Conservation (phyloP, 2,888 invertebrate genomes). For the Lymantria monacha region DNA sequence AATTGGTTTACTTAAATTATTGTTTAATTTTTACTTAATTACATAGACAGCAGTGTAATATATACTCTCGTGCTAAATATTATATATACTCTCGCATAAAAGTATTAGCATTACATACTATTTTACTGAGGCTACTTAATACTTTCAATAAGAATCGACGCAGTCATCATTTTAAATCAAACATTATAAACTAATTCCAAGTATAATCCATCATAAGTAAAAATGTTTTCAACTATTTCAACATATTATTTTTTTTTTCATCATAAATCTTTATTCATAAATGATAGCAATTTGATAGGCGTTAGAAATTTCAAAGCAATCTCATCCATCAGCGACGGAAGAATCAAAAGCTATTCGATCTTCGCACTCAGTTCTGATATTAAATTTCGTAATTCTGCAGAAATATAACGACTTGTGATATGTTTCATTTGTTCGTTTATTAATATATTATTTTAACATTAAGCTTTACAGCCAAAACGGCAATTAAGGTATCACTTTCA, state of each 20-base stretch:
- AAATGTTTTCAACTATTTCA: background rate
- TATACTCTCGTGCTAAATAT: no score
- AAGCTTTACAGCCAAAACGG: background rate
- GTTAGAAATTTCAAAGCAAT: conserved; percentile 11
- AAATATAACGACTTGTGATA: background rate
- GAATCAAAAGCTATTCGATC: conserved; percentile 13
- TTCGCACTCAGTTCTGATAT: background rate
- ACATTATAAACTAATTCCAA: background rate
- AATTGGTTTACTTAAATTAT: no score
- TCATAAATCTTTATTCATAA: conserved; percentile 4
- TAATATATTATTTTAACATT: background rate
- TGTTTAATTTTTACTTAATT: no score
- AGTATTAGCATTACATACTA: no score
- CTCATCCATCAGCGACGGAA: conserved; percentile 9
- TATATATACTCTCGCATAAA: no score
- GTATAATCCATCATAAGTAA: background rate
- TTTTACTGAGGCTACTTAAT: no score
- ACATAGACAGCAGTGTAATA: no score
- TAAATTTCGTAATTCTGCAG: conserved; percentile 3
- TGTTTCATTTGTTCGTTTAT: no score
- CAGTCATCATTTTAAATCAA: no score
- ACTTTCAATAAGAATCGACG: no score
- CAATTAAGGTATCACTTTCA: no score
- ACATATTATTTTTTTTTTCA: conserved; percentile 1
- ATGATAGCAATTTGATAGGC: conserved; percentile 9